These are phyloP conservation scores for Carabus problematicus DNA, from an alignment of 2,888 invertebrate genomes.

Conservation along the genomic window DNA sequence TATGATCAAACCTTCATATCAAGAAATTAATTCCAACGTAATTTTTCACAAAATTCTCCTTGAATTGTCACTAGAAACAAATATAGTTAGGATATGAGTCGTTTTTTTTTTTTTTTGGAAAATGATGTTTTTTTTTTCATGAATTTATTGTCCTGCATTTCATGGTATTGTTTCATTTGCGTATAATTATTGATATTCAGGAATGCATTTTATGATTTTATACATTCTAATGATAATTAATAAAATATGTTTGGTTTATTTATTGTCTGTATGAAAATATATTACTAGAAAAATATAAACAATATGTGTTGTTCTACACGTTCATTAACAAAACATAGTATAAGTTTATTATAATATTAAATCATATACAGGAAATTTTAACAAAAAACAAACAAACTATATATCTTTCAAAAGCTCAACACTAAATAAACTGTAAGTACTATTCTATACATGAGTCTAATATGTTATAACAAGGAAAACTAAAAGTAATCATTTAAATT, in stretches of 20 bases:
- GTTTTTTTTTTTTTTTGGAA: slow-evolving; percentile 14
- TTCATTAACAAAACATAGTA: too few species aligned
- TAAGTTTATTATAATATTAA: too few species aligned
- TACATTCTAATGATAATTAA: slow-evolving; percentile 40
- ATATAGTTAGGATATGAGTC: background rate
- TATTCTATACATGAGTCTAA: background rate
- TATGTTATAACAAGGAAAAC: too few species aligned
- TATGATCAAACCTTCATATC: slow-evolving; percentile 16
- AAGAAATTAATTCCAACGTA: slow-evolving; percentile 22
- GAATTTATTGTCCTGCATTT: slow-evolving; percentile 11
- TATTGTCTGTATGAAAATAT: slow-evolving; percentile 43
- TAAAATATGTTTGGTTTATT: slow-evolving; percentile 38
- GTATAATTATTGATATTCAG: slow-evolving; percentile 25
- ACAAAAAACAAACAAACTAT: background rate
- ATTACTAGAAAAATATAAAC: slow-evolving; percentile 38
- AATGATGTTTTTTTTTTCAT: slow-evolving; percentile 42
- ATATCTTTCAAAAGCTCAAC: slow-evolving; percentile 25
- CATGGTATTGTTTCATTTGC: too few species aligned
- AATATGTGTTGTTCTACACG: slow-evolving; percentile 6
- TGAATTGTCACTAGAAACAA: background rate
- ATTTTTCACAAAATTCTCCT: slow-evolving; percentile 13
- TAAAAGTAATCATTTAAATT: too few species aligned
- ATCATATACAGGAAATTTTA: too few species aligned
- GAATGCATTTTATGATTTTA: slow-evolving; percentile 43
- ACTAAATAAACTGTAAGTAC: slow-evolving; percentile 23